phyloP scores from a whole-genome alignment of 1,140 invertebrate species.

The Orius insidiosus region DNA sequence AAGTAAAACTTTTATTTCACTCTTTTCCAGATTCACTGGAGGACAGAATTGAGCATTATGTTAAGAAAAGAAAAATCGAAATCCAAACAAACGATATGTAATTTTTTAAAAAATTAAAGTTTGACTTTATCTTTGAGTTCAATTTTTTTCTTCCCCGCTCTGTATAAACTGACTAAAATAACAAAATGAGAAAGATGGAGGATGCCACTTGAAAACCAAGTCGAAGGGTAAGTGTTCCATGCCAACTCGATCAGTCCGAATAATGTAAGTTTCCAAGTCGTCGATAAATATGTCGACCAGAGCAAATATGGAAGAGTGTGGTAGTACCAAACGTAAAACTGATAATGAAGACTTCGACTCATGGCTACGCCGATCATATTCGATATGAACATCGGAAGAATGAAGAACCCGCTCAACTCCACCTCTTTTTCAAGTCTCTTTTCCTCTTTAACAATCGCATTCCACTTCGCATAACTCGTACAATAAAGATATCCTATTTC shows the following conservation, averaged over 20 bases:
- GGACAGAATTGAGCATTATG: slow-evolving; percentile 50
- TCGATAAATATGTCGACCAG: slow-evolving; percentile 48
- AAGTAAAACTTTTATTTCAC: slow-evolving; percentile 14
- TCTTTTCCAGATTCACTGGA: slow-evolving; percentile 47
- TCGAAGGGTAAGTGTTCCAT: slow-evolving; percentile 97
- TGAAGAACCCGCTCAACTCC: slow-evolving; percentile 46
- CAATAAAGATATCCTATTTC: slow-evolving; percentile 48
- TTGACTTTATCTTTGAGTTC: not conserved
- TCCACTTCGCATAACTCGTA: slow-evolving; percentile 50
- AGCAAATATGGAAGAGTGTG: slow-evolving; percentile 86
- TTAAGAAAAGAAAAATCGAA: slow-evolving; percentile 33
- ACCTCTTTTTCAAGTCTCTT: slow-evolving; percentile 23
- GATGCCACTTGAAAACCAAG: slow-evolving; percentile 56
- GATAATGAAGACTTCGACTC: slow-evolving; percentile 93
- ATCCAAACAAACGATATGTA: not conserved
- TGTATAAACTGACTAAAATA: slow-evolving; percentile 47
- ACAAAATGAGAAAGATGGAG: slow-evolving; percentile 67
- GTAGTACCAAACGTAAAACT: slow-evolving; percentile 99
- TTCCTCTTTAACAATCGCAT: slow-evolving; percentile 25
- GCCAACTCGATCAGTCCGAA: slow-evolving; percentile 81
- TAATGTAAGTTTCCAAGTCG: slow-evolving; percentile 51
- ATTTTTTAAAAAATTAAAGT: not conserved
- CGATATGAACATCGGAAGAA: slow-evolving; percentile 72
- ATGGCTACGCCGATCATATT: slow-evolving; percentile 90
- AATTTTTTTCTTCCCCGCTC: slow-evolving; percentile 22